Conservation (phyloP, 1,140 invertebrate genomes). For the Tribolium madens region DNA sequence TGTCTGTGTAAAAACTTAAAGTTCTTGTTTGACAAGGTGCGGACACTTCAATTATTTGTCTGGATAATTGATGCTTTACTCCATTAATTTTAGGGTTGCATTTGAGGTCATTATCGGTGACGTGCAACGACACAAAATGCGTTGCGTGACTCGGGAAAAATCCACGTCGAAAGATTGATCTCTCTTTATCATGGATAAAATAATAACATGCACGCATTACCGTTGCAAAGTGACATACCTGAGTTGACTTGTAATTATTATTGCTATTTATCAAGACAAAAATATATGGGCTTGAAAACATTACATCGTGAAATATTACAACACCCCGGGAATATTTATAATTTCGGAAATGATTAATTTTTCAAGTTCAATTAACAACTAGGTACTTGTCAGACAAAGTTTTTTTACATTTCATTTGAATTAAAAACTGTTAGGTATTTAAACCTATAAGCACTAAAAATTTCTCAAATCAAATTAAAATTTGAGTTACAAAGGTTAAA, state of each 20-base stretch:
- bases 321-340: not conserved
- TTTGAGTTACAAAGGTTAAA: too few species aligned
- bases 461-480: too few species aligned
- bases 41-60: conserved; percentile 12
- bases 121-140: conserved; percentile 37
- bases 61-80: conserved; percentile 9
- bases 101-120: conserved; percentile 41
- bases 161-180: conserved; percentile 41
- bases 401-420: too few species aligned
- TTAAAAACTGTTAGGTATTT: too few species aligned
- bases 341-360: not conserved
- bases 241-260: conserved; percentile 28
- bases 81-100: conserved; percentile 29
- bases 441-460: too few species aligned
- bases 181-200: conserved; percentile 45
- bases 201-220: conserved; percentile 44
- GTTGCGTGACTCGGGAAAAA: conserved; percentile 40
- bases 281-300: not conserved
- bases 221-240: conserved; percentile 36
- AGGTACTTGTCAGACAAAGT: too few species aligned
- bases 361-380: too few species aligned
- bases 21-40: conserved; percentile 5
- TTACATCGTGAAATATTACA: not conserved
- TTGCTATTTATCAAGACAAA: not conserved
- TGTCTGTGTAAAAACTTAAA: conserved; percentile 10